Conservation (phyloP, 1,140 invertebrate genomes). For the Epicauta chinensis region DNA sequence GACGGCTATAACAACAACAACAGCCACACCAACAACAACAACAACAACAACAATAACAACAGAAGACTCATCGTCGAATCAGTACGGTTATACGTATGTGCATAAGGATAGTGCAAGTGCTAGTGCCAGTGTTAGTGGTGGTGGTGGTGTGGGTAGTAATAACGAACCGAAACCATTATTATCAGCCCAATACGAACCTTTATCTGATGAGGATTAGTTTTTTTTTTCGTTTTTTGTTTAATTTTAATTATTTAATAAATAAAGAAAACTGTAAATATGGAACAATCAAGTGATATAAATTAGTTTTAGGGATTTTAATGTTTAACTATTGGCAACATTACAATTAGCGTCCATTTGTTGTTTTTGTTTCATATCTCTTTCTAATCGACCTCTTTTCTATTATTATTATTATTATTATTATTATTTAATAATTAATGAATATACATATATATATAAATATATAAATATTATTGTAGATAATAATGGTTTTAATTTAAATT, state of each 20-base stretch:
- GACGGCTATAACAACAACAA: slow-evolving; percentile 33
- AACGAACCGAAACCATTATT: slow-evolving; percentile 72
- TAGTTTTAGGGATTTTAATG: too few relatives aligned
- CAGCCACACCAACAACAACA: slow-evolving; percentile 37
- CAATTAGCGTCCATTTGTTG: not conserved
- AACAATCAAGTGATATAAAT: too few relatives aligned
- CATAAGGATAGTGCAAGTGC: slow-evolving; percentile 38
- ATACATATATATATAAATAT: too few relatives aligned
- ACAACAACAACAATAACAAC: not conserved
- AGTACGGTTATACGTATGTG: slow-evolving; percentile 46
- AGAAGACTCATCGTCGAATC: slow-evolving; percentile 27
- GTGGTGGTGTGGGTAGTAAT: slow-evolving; percentile 19
- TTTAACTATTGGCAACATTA: not conserved
- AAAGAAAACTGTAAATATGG: too few relatives aligned
- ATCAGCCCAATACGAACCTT: slow-evolving; percentile 77
- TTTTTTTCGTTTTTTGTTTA: slow-evolving; percentile 2
- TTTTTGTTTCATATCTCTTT: not conserved
- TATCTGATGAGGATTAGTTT: slow-evolving; percentile 77
- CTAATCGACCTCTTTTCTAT: not conserved
- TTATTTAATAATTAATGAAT: too few relatives aligned
- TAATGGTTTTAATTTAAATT: too few relatives aligned
- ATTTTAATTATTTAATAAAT: too few relatives aligned
- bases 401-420: not conserved
- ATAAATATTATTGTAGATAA: too few relatives aligned
- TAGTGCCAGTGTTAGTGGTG: too few relatives aligned